Evolutionary conservation across 2,113 vertebrate species (phyloP).

Genomic region (Argyrosomus japonicus): DNA sequence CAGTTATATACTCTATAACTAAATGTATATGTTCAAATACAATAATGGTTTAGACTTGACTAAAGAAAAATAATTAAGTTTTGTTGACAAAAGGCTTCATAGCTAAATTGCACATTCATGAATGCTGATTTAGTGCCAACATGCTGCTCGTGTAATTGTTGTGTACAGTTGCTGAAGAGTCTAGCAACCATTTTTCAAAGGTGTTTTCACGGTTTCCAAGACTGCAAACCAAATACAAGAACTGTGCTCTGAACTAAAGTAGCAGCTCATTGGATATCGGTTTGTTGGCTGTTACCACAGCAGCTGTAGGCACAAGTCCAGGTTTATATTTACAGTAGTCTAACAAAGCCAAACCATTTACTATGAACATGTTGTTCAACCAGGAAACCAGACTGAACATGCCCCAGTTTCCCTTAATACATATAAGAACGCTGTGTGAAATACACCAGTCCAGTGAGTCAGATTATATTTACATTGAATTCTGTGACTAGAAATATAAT

Average conservation of each 20-base stretch:
- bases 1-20: neutral
- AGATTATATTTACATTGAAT: neutral
- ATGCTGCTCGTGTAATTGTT: neutral
- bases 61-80: no score
- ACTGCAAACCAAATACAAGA: constrained; percentile 1
- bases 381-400: no score
- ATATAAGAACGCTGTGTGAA: no score
- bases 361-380: no score
- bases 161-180: neutral
- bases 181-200: neutral
- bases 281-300: neutral
- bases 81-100: neutral
- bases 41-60: neutral
- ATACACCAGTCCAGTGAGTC: no score
- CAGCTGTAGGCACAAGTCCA: neutral
- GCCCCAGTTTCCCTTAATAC: no score
- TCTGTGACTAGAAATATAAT: neutral
- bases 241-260: neutral
- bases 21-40: neutral
- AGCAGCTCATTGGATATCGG: neutral
- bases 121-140: neutral
- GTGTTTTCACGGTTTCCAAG: neutral
- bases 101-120: neutral
- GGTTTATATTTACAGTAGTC: neutral
- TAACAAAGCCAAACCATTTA: no score